Base-by-base conservation (phyloP, 1,140 invertebrate genomes). In the Drosophila quadrilineata region DNA sequence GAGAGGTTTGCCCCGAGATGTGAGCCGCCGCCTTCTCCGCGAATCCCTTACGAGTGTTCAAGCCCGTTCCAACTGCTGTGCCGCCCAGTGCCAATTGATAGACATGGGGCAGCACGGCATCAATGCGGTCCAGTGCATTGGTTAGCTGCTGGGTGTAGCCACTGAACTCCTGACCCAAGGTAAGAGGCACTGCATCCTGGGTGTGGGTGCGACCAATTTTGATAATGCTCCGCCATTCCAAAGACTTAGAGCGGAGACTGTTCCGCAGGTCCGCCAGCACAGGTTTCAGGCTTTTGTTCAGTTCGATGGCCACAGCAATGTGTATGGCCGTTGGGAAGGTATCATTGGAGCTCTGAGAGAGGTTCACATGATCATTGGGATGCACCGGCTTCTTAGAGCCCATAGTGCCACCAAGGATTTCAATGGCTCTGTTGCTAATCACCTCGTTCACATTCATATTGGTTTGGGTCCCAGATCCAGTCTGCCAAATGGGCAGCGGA, bases 391-490 rank as follows among this genome's bases (percentile, higher is more conserved):
- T 93, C 90, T 99, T 99, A 6, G 94, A 95, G 17, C 98, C 98
- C 2, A 99, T 90, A 74, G 94, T 91, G 3, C 98, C 98, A 3
- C 97, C 98, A 10, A 99, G 74, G 14, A 99, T 91, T 91, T 99
- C 96, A 86, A 99, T 99, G 0, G 98, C 98, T 41, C 98, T 92
- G 91, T 99, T 99, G 19, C 95, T 92, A 33, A 97, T 96, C 0
- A 96, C 95, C 93, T 99, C 99, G 90, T 99, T 99, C 0, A 96
- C 95, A 90, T 99, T 99, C 98, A 99, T 99, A 89, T 99, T 99
- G 3, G 95, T 96, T 90, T 99, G 98, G 0, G 98, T 99, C 9
- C 99, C 99, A 38, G 98, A 99, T 4, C 98, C 98, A 12, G 98
- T 99, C 92, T 99, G 98, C 98, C 98, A 99, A 82, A 97, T 98